A percentile compares a stretch with the other conserved stretches of the same genome.
Conservation (phyloP, 23 tunicate genomes). For the Halocynthia roretzi region DNA sequence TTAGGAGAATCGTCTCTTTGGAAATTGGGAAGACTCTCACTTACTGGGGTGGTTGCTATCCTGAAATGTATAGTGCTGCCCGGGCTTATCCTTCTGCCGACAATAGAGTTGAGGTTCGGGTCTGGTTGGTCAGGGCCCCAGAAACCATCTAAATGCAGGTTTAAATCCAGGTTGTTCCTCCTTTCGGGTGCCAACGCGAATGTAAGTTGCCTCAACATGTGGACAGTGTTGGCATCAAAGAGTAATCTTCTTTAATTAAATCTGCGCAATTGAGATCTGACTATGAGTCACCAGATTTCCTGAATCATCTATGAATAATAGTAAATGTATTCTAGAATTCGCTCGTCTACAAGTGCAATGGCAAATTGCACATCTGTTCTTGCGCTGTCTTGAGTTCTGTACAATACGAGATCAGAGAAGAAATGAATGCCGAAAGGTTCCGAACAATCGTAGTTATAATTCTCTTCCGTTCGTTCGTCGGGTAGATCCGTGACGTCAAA, state of each 20-base stretch:
- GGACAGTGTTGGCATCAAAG: background rate
- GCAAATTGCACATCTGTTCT: background rate
- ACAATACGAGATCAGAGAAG: background rate
- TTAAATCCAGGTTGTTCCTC: background rate
- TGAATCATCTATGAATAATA: slow-evolving; percentile 2
- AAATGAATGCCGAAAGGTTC: slow-evolving; percentile 3
- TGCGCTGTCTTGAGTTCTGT: background rate
- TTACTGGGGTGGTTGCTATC: slow-evolving; percentile 5
- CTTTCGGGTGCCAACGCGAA: slow-evolving; percentile 7
- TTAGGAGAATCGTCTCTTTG: background rate
- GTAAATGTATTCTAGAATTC: too few relatives aligned
- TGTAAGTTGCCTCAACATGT: slow-evolving; percentile 1
- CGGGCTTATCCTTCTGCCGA: background rate
- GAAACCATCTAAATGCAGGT: background rate
- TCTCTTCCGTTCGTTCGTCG: background rate
- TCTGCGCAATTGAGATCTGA: background rate
- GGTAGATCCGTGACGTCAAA: background rate
- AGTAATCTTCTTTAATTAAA: background rate
- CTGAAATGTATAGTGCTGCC: background rate
- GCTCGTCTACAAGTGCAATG: too few relatives aligned
- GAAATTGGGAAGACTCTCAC: background rate
- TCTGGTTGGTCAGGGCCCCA: background rate
- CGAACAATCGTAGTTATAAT: background rate
- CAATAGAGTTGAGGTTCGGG: background rate
- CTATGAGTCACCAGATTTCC: background rate